These are phyloP conservation scores for Dastarcus helophoroides DNA, from an alignment of 2,888 invertebrate species.

Conservation along the genomic window DNA sequence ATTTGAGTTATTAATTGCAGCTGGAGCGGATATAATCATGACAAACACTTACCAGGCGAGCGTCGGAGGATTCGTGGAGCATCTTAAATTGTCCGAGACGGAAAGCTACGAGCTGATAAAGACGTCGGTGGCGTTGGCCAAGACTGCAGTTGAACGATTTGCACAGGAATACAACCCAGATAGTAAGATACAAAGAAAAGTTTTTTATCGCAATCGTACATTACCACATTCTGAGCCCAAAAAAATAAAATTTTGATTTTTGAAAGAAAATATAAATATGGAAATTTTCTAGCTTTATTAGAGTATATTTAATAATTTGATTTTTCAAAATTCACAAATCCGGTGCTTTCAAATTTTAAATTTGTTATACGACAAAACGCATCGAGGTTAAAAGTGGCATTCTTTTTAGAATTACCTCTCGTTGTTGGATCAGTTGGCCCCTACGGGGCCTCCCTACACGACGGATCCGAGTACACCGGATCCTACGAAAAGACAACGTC, in stretches of 20 bases:
- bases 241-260: too few relatives aligned
- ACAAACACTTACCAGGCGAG: slow-evolving; percentile 88
- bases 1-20: slow-evolving; percentile 43
- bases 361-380: too few relatives aligned
- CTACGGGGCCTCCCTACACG: slow-evolving; percentile 80
- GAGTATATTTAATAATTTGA: too few relatives aligned
- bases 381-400: too few relatives aligned
- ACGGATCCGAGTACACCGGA: slow-evolving; percentile 91
- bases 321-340: too few relatives aligned
- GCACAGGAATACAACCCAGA: slow-evolving; percentile 35
- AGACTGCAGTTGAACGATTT: slow-evolving; percentile 54
- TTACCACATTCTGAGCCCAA: too few relatives aligned
- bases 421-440: slow-evolving; percentile 88
- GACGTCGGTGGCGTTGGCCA: slow-evolving; percentile 62
- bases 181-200: too few relatives aligned
- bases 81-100: slow-evolving; percentile 55
- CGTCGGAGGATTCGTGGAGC: slow-evolving; percentile 60
- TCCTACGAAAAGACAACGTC: slow-evolving; percentile 58
- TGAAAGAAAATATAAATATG: too few relatives aligned
- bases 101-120: slow-evolving; percentile 62
- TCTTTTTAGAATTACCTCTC: slow-evolving; percentile 38
- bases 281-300: too few relatives aligned
- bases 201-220: too few relatives aligned
- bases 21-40: slow-evolving; percentile 77
- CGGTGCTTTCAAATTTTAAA: too few relatives aligned